These are phyloP conservation scores for Apeira syringaria DNA, from an alignment of 2,888 invertebrate species.

Conservation along the genomic window DNA sequence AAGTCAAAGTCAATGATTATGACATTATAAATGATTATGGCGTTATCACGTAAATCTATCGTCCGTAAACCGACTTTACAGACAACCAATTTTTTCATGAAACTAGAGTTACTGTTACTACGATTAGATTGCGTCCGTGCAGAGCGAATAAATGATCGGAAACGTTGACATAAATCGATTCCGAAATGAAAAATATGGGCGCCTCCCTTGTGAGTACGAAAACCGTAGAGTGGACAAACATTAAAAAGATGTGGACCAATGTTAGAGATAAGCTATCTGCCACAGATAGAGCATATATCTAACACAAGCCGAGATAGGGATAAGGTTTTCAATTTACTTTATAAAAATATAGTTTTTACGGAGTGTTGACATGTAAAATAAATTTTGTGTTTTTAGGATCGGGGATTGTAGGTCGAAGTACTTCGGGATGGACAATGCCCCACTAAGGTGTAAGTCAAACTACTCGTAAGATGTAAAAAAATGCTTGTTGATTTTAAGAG, in stretches of 20 bases:
- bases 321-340: conserved; percentile 12
- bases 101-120: conserved; percentile 11
- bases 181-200: conserved; percentile 25
- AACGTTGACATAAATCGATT: conserved; percentile 27
- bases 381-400: conserved; percentile 19
- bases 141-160: conserved; percentile 24
- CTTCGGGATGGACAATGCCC: neutral
- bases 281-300: too few species aligned
- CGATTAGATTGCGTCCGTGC: conserved; percentile 6
- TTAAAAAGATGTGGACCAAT: neutral
- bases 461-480: too few species aligned
- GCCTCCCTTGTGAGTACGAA: conserved; percentile 5
- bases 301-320: neutral
- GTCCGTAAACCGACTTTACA: too few species aligned
- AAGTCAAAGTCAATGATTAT: too few species aligned
- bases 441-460: too few species aligned
- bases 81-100: too few species aligned
- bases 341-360: conserved; percentile 13
- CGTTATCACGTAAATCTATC: too few species aligned
- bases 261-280: too few species aligned
- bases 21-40: too few species aligned
- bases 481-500: too few species aligned
- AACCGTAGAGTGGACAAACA: conserved; percentile 4
- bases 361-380: conserved; percentile 14
- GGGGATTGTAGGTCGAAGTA: too few species aligned